Evolutionary conservation across 2,888 invertebrate genomes (phyloP), one percentile per base, ranked within the genome.

Genomic region (Mythimna ferrago): DNA sequence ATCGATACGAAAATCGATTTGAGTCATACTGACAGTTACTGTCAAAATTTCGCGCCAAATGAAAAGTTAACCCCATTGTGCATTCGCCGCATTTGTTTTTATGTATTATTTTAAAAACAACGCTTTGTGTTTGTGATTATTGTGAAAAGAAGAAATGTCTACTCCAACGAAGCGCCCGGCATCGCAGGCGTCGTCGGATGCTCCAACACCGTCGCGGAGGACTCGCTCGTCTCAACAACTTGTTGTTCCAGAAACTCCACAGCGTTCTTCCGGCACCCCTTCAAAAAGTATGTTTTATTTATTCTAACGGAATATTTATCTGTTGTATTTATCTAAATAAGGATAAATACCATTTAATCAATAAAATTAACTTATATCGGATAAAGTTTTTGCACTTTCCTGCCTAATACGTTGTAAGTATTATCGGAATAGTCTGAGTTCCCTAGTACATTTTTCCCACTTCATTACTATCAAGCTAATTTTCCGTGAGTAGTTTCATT

Each of bases 181-280:
- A 41, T 96, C 96, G 32, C 93, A 91, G 56, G 95, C 95, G 10
- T 96, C 96, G 0, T 96, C 96, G 0, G 96, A 96, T 76, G 92
- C 95, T 32, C 86, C 93, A n/a, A 96, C 96, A 26, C 96, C 96
- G 26, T 94, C 95, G 16, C 92, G 96, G 9, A 91, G 93, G 78
- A 93, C 95, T 0, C 90, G 94, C 66, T 92, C 94, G 11, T 96
- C 96, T 7, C 95, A 96, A 87, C 95, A 95, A 88, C 85, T 95
- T 74, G 93, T 96, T 71, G 95, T 96, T 53, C 96, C 96, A 2
- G 96, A 96, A 84, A 96, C 96, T 72, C 96, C 96, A 10, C 96
- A 96, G 81, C 91, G 94, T 63, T 93, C 96, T 44, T 88, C 94
- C 35, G 94, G 94, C 54, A 95, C 96, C 62, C 93, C 95, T 66